These are phyloP conservation scores for Drosophila sulfurigaster DNA, from an alignment of 1,140 invertebrate species.

Conservation along the genomic window DNA sequence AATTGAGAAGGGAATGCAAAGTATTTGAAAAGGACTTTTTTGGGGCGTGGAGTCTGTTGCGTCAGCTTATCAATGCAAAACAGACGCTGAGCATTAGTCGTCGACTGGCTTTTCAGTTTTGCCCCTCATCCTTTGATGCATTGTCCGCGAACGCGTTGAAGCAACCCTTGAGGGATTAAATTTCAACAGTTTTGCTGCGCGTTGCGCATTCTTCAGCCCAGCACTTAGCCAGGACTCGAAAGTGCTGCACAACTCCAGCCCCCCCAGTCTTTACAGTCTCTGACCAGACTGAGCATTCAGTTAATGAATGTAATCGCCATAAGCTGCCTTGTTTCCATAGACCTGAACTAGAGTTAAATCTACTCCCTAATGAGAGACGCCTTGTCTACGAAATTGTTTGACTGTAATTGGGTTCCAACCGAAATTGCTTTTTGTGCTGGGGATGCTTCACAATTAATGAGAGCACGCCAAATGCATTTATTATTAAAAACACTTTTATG, in stretches of 20 bases:
- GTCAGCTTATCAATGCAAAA: conserved; percentile 79
- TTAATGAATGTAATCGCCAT: conserved; percentile 81
- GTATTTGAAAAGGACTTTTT: conserved; percentile 51
- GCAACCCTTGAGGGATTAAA: conserved; percentile 83
- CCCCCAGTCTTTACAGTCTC: conserved; percentile 30
- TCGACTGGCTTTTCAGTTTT: conserved; percentile 22
- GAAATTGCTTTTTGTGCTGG: conserved; percentile 16
- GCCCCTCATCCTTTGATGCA: not conserved
- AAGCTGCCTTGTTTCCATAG: conserved; percentile 63
- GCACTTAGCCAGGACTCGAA: conserved; percentile 55
- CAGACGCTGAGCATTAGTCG: conserved; percentile 64
- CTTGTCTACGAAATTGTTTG: conserved; percentile 60
- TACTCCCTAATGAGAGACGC: conserved; percentile 35
- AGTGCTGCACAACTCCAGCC: conserved; percentile 21
- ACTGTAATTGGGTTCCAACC: conserved; percentile 62
- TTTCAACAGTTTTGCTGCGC: conserved; percentile 78
- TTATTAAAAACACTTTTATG: conserved; percentile 43
- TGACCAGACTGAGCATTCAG: conserved; percentile 50
- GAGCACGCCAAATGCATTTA: conserved; percentile 56
- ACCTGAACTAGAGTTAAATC: not conserved
- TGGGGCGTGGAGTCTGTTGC: not conserved
- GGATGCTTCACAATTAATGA: conserved; percentile 46
- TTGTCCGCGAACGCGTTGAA: conserved; percentile 62
- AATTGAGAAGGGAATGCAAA: conserved; percentile 32
- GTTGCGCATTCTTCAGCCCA: conserved; percentile 73